Evolutionary conservation across 2,797 vertebrate species (phyloP), one percentile per base, ranked within the genome.

Genomic region (Notolabrus celidotus): DNA sequence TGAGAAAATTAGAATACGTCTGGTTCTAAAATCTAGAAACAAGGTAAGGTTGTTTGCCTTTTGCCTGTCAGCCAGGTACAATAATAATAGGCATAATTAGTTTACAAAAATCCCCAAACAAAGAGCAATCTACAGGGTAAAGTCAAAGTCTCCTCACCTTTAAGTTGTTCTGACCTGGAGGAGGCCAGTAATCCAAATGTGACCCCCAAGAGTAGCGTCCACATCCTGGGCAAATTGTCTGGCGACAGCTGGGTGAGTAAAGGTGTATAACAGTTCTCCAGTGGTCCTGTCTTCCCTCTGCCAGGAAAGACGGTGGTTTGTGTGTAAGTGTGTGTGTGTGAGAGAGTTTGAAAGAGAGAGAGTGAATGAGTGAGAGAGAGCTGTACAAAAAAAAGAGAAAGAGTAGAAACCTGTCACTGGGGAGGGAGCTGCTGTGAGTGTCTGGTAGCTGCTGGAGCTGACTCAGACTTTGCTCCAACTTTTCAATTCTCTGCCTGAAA

Each of bases 161-260:
- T 2, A 73, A 65, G 41, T 54, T 39, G 10, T 15, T 83, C 67
- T 17, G 88, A 90, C 77, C 86, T 70, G 63, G 86, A 84, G 50
- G 83, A 92, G 89, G 89, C 87, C 89, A 94, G 81, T 86, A 93
- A 89, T 93, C 89, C 93, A 88, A 87, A 89, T 77, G 79, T 82
- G 80, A 94, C 68, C 85, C 90, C 90, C 63, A 91, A 73, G 66
- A 93, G 65, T 56, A 93, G 82, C 67, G 68, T 88, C 92, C 92
- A 92, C 93, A 94, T 93, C 89, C 63, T 92, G 86, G 75, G 65
- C 19, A 75, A 69, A 63, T 65, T 10, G 61, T 62, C 41, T 87
- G 79, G 47, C 25, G 73, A 73, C 76, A 79, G 55, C 68, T 78
- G 75, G 84, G 75, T 77, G 67, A 88, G 79, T 63, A 65, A 86